phyloP scores from a whole-genome alignment of 1,140 invertebrate species.

The Protaetia brevitarsis region DNA sequence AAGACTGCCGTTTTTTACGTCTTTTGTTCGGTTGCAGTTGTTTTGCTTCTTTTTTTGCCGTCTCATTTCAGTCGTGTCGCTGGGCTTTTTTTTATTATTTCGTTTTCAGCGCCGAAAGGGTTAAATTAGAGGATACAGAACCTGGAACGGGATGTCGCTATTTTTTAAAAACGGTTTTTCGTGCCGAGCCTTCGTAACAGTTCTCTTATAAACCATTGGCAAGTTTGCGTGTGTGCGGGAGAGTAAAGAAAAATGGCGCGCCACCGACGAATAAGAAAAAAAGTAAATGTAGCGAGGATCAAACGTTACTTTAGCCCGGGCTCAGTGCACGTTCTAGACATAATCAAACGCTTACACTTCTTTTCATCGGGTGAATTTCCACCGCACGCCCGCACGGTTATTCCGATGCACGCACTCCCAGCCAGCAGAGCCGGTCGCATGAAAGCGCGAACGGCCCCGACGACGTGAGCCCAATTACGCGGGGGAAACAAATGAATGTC shows the following conservation, averaged over 20 bases:
- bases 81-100: background rate
- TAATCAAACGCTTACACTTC: constrained; percentile 30
- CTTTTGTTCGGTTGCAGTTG: background rate
- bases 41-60: background rate
- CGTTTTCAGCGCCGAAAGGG: background rate
- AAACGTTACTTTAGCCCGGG: constrained; percentile 26
- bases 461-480: background rate
- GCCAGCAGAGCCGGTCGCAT: background rate
- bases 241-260: background rate
- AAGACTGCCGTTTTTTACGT: background rate
- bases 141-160: background rate
- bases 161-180: background rate
- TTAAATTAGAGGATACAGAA: background rate
- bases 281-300: constrained; percentile 32
- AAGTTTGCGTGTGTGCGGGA: background rate
- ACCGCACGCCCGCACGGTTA: background rate
- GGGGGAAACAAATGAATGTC: background rate
- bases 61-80: no score
- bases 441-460: background rate
- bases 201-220: background rate
- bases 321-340: constrained; percentile 32
- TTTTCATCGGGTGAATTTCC: background rate
- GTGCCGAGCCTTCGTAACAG: background rate
- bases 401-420: background rate
- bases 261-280: constrained; percentile 26